Conservation (phyloP, 2,888 invertebrate species). For the Melipona beecheii region DNA sequence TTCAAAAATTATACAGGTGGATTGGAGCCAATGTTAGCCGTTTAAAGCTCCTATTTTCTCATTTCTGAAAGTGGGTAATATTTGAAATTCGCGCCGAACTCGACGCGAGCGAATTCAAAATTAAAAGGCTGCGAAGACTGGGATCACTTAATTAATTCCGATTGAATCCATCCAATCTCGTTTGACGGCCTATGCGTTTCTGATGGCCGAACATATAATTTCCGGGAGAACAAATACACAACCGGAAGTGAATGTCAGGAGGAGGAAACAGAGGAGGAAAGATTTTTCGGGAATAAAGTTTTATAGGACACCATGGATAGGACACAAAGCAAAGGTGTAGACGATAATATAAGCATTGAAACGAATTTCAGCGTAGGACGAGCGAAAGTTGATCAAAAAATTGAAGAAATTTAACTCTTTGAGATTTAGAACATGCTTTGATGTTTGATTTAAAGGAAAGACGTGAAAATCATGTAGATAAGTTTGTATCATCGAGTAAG, state of each 20-base stretch:
- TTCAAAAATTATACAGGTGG: background rate
- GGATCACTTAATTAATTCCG: conserved; percentile 39
- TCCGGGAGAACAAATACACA: background rate
- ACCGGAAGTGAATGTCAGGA: background rate
- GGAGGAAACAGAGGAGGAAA: background rate
- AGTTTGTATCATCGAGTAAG: background rate
- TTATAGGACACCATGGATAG: background rate
- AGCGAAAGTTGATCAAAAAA: background rate
- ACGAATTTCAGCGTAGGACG: background rate
- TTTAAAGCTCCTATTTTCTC: background rate
- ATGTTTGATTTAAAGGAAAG: background rate
- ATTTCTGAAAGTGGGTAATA: background rate
- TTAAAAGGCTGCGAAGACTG: background rate
- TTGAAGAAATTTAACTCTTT: background rate
- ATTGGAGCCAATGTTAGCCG: background rate
- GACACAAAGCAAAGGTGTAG: background rate
- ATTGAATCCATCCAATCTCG: conserved; percentile 43
- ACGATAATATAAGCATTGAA: background rate
- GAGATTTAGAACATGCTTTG: background rate
- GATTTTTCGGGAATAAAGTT: conserved; percentile 8
- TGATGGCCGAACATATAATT: conserved; percentile 37
- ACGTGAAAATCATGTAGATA: background rate
- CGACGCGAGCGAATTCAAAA: background rate
- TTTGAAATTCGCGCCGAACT: background rate
- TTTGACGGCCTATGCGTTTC: conserved; percentile 44